Evolutionary conservation across 2,113 vertebrate species (phyloP), one percentile per base, ranked within the genome.

Genomic region (Spea multiplicata): DNA sequence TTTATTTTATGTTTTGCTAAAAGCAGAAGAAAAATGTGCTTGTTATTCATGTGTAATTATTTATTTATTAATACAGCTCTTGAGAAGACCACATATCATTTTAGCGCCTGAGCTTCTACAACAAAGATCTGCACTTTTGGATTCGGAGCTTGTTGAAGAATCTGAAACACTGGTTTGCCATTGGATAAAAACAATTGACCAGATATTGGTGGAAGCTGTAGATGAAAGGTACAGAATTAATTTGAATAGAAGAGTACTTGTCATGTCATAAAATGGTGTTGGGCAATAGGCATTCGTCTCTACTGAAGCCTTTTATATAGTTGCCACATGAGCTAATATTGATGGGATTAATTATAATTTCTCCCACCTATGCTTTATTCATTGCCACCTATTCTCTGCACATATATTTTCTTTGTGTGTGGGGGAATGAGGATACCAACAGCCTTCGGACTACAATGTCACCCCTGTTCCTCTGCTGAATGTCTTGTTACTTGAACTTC

Each of bases 121-220:
- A 6, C 70, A 78, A 64, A 78, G 75, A 55, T 64, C 75, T 53
- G 10, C 59, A 1, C 8, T 59, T 7, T 12, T 82, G 49, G 81
- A 82, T 70, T 64, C 75, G 61, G 75, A 82, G n/a, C n/a, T 74
- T 12, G 44, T 82, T 8, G 73, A 46, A 64, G 71, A 69, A 69
- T 68, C 62, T 44, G 81, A 82, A 69, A 48, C 55, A 44, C 52
- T 82, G 49, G 53, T 82, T 67, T 82, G 55, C 50, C 71, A 82
- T 0, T 82, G 81, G 81, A 82, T 82, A 17, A 82, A 70, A 82
- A 74, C 46, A 46, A 74, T 82, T 64, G 81, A 82, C 14, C 70
- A 78, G 10, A 48, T 82, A 64, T 69, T 82, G 17, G 62, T 69
- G 16, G 81, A 82, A 74, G 71, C 53, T 53, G 66, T 67, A 17